phyloP scores from a whole-genome alignment of 1,140 invertebrate species.

The Lepidotrigona ventralis region DNA sequence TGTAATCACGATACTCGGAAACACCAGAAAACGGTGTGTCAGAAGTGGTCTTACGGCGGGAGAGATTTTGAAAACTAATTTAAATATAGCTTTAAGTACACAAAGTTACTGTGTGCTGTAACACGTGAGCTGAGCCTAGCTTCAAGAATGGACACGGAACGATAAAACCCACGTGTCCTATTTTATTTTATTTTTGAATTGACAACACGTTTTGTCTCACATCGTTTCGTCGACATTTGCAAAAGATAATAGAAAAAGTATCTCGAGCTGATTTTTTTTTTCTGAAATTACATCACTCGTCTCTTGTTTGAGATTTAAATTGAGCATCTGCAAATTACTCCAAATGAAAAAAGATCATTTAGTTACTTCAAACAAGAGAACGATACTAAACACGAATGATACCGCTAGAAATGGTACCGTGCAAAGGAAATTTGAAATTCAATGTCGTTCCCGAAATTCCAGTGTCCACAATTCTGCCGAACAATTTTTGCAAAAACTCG shows the following conservation, averaged over 20 bases:
- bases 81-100: constrained; percentile 23
- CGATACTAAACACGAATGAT: no score
- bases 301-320: neutral
- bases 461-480: no score
- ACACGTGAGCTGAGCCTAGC: neutral
- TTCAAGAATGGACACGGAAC: neutral
- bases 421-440: no score
- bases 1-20: neutral
- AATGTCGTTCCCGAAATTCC: no score
- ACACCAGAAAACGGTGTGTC: neutral
- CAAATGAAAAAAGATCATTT: neutral
- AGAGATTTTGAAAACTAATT: constrained; percentile 8
- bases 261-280: no score
- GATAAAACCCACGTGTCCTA: neutral
- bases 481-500: no score
- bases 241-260: neutral
- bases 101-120: constrained; percentile 11
- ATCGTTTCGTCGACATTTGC: neutral
- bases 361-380: no score
- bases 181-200: neutral
- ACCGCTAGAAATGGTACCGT: no score
- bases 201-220: no score
- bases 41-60: neutral
- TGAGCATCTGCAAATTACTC: neutral
- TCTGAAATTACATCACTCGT: no score